Conservation (phyloP, 2,113 vertebrate genomes). For the Albula glossodonta region DNA sequence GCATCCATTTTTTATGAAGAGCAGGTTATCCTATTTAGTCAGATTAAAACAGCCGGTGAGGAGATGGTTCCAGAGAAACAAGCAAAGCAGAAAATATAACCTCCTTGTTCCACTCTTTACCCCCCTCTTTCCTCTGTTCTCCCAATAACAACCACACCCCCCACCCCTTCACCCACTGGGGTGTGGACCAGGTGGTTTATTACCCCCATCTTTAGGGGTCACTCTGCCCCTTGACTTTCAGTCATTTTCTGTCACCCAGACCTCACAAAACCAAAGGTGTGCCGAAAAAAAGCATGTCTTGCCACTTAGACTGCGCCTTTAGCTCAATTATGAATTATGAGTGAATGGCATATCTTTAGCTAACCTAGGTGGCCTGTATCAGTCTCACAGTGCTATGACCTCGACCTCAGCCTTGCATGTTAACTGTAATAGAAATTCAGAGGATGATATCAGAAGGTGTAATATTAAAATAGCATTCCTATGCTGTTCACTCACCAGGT, state of each 20-base stretch:
- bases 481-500: no score
- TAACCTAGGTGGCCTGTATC: neutral
- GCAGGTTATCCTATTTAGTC: constrained; percentile 82
- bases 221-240: neutral
- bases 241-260: neutral
- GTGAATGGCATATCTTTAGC: neutral
- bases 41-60: constrained; percentile 70
- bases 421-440: neutral
- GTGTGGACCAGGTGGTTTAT: constrained; percentile 51
- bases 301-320: neutral
- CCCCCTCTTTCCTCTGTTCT: constrained; percentile 1
- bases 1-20: constrained; percentile 81
- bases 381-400: neutral
- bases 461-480: neutral
- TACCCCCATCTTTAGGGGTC: constrained; percentile 53
- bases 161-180: constrained; percentile 19
- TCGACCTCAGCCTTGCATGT: neutral
- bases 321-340: neutral
- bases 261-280: neutral
- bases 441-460: neutral
- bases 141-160: constrained; percentile 16
- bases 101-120: constrained; percentile 24
- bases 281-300: neutral
- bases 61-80: constrained; percentile 51
- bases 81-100: constrained; percentile 52